Base-by-base conservation (phyloP, 2,797 vertebrate genomes). In the Helarctos malayanus region DNA sequence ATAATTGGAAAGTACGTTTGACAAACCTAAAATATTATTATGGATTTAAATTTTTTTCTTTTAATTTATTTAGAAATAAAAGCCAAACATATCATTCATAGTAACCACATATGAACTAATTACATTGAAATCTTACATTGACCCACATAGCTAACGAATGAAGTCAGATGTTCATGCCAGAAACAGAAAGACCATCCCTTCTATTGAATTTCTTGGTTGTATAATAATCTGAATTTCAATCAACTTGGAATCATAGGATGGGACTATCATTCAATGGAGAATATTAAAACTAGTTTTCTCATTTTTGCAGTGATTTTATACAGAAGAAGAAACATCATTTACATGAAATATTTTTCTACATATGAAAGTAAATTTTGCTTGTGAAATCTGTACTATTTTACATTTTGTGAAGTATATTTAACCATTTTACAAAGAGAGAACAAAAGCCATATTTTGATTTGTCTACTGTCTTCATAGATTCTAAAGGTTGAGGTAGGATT, bases 361-460 rank as follows among this genome's bases (percentile, higher is more conserved):
- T 52, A n/a, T 29, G 5, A 71, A 84, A 92, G 68, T 49, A 71
- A 38, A 88, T 41, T 83, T 88, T 92, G 4, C 0, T 71, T 88
- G 11, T 73, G 21, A 56, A 89, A 63, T 71, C 11, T 47, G 12
- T 75, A 61, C 4, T 84, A 49, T 56, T 84, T 75, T 65, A 45
- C 21, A 21, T 73, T 68, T 78, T 96, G 18, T 16, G 41, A 80
- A 61, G 47, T 61, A 68, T 59, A 25, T 63, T 19, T 47, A 57
- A 71, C 18, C 59, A 73, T 81, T 95, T 93, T 38, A 57, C 47
- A 96, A 13, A 95, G 3, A 49, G 57, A 3, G 18, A 91, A 19
- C 41, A 78, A 47, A 89, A 54, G n/a, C 32, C 25, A 85, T 81
- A 86, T 14, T 97, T 89, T 90, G 56, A 95, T 94, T 96, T 68